Conservation (phyloP, 2,888 invertebrate genomes). For the Caenorhabditis becei region DNA sequence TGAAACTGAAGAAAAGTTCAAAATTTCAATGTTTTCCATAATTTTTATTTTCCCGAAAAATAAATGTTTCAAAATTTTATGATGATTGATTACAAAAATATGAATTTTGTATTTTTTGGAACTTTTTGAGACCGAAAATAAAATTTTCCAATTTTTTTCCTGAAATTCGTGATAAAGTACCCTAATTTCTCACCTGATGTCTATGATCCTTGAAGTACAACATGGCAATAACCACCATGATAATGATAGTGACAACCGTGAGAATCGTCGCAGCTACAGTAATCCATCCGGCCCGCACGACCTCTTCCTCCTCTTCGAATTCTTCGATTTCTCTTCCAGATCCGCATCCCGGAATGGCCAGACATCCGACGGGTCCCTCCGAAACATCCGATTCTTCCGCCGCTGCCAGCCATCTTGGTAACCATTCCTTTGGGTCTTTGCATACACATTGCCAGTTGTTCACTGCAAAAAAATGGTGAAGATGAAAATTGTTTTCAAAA, state of each 20-base stretch:
- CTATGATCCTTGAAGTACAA: constrained; percentile 78
- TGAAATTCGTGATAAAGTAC: not conserved
- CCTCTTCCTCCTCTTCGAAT: constrained; percentile 41
- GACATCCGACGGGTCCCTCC: constrained; percentile 68
- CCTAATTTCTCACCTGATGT: constrained; percentile 38
- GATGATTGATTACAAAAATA: not conserved
- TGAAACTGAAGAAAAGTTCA: not conserved
- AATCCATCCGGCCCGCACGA: constrained; percentile 73
- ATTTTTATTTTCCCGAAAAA: not conserved
- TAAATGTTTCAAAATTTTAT: constrained; percentile 2
- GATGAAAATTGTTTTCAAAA: too few species aligned
- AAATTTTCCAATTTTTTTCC: not conserved
- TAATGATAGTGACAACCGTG: constrained; percentile 74
- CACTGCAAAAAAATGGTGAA: constrained; percentile 60
- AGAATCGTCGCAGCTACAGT: constrained; percentile 78
- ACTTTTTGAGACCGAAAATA: not conserved
- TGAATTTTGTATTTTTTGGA: not conserved
- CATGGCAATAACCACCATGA: constrained; percentile 75
- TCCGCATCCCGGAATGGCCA: constrained; percentile 62
- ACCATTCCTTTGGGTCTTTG: constrained; percentile 75
- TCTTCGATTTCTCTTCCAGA: constrained; percentile 14
- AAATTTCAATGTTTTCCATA: not conserved
- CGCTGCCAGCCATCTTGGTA: constrained; percentile 75
- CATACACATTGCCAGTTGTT: constrained; percentile 80
- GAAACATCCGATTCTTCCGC: constrained; percentile 72